These are phyloP conservation scores for Papilio polyxenes DNA, from an alignment of 1,140 invertebrate genomes.

Conservation along the genomic window DNA sequence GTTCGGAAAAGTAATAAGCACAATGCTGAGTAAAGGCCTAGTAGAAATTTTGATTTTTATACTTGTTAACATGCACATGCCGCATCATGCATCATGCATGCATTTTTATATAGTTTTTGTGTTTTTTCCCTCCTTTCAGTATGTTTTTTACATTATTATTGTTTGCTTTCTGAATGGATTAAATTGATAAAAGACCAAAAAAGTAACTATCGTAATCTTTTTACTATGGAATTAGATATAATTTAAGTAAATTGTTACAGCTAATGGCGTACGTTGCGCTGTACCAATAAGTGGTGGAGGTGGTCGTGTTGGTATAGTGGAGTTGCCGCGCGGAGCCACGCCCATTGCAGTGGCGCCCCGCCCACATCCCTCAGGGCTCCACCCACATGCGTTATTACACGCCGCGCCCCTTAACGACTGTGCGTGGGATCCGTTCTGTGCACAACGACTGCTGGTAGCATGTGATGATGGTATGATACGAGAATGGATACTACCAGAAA, in stretches of 20 bases:
- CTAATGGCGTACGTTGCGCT: constrained; percentile 91
- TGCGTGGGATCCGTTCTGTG: constrained; percentile 95
- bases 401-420: constrained; percentile 95
- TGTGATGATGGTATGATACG: constrained; percentile 95
- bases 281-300: constrained; percentile 93
- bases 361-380: constrained; percentile 82
- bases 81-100: no score
- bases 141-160: no score
- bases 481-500: constrained; percentile 89
- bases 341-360: constrained; percentile 86
- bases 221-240: no score
- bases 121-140: no score
- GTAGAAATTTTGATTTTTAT: no score
- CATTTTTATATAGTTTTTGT: no score
- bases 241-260: constrained; percentile 72
- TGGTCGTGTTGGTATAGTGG: constrained; percentile 93
- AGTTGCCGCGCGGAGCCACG: constrained; percentile 85
- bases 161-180: no score
- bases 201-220: no score
- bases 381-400: constrained; percentile 93
- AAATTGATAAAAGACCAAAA: no score
- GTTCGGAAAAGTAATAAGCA: no score
- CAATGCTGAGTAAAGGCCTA: no score
- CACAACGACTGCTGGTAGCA: constrained; percentile 89
- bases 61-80: no score